Conservation (phyloP, 2,797 vertebrate species). For the Discoglossus pictus region DNA sequence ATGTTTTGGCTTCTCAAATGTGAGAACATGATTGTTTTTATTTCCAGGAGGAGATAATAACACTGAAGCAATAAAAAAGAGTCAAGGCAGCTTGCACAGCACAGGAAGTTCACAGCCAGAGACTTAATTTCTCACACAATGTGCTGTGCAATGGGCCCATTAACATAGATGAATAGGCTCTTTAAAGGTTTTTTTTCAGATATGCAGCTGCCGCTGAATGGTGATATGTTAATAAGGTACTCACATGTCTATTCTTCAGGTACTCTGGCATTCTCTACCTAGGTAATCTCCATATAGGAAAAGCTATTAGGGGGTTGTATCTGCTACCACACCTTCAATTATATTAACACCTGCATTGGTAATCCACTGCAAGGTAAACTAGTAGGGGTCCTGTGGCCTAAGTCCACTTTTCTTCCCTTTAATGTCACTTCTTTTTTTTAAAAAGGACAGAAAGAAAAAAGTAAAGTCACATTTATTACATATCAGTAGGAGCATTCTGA, state of each 20-base stretch:
- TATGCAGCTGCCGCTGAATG: constrained; percentile 88
- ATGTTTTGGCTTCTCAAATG: constrained; percentile 78
- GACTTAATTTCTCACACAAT: constrained; percentile 87
- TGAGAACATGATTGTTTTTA: constrained; percentile 80
- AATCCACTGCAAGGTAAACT: constrained; percentile 78
- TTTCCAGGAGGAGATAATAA: constrained; percentile 82
- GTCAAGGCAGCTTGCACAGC: constrained; percentile 77
- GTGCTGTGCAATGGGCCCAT: constrained; percentile 87
- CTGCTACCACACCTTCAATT: constrained; percentile 92
- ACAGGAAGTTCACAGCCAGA: constrained; percentile 89
- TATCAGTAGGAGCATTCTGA: constrained; percentile 77
- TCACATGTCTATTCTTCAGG: constrained; percentile 89
- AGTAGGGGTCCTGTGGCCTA: constrained; percentile 78
- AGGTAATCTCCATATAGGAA: constrained; percentile 85
- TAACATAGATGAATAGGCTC: constrained; percentile 90
- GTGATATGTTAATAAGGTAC: constrained; percentile 89
- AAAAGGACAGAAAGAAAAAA: constrained; percentile 59
- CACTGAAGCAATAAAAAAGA: constrained; percentile 80
- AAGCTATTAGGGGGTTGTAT: constrained; percentile 73
- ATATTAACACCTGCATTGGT: constrained; percentile 89
- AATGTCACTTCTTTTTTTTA: constrained; percentile 68
- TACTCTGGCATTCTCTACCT: constrained; percentile 82
- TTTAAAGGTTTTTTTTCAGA: constrained; percentile 82
- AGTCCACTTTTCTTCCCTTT: constrained; percentile 63
- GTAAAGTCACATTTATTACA: constrained; percentile 88